Base-by-base conservation (phyloP, 2,888 invertebrate species). In the Orthosia cruda region DNA sequence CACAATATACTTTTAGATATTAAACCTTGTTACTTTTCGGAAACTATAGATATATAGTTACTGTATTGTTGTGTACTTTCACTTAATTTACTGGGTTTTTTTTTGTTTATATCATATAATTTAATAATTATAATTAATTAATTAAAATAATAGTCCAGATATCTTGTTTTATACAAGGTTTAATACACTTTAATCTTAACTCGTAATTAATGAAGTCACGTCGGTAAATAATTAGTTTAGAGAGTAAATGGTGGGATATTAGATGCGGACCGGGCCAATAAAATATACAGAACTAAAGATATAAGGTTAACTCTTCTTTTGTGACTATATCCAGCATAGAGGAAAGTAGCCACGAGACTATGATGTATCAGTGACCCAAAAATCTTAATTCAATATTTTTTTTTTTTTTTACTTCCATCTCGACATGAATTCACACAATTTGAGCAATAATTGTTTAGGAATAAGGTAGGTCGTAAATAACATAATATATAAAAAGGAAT, bases 401-500 rank as follows among this genome's bases (percentile, higher is more conserved):
- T 26, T 54, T n/a, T 50, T 23, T 68, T 77, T 87, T 73, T 84
- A 40, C 58, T n/a, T 76, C 49, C 49, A 63, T 63, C 84, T 86
- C 85, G 75, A 83, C 70, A 78, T 83, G 79, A 81, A 85, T 87
- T 87, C 77, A 87, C 86, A 88, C 77, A 88, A 89, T 88, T 92
- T 92, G 92, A 92, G 84, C 81, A 81, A 81, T 68, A 69, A 65
- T 74, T 87, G 26, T 71, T 74, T 69, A 83, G 45, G 65, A 79
- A 81, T 78, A 74, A 68, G 26, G 32, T 40, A 47, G 7, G n/a
- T 70, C 23, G 45, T 68, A 54, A 61, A 54, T 61, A 71, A 74
- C 23, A 68, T 45, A 70, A 64, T 54, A 83, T 59, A 18, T 70
- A 32, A 58, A 70, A 71, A 55, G 40, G 32, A 80, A 83, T 71